Evolutionary conservation across 1,140 invertebrate genomes (phyloP), one percentile per base, ranked within the genome.

Genomic region (Cyphomyrmex costatus): DNA sequence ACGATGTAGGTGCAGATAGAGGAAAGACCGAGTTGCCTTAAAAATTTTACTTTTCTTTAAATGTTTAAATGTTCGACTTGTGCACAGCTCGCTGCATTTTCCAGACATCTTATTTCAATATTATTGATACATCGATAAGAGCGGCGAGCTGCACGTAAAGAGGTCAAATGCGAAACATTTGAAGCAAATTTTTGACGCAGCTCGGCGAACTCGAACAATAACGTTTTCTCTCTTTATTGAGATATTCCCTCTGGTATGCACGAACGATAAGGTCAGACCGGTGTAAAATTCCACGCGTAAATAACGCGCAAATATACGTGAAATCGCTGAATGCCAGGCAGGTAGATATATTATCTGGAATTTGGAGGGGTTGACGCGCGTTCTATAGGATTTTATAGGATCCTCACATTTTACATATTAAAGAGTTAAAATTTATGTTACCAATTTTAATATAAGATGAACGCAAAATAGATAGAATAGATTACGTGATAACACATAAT

Each of bases 271-370:
- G 36, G 42, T 27, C 46, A 33, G 24, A 27, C 16, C 8, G 30
- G n/a, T 21, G 24, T 82, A 82, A 82, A 82, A 82, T 82, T 33
- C 79, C 66, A 19, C 56, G 36, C 53, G 27, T 73, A 73, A 74
- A 83, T 83, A 60, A 42, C 79, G 19, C 36, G 36, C 10, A 42
- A 42, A 42, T 60, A 36, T 24, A 60, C 42, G 42, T 24, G 70
- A 73, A 83, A 73, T 60, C 36, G 70, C n/a, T 36, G 68, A 60
- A 49, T 61, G 42, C 56, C 42, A 42, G 79, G 19, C 66, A 46
- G 51, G n/a, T 2, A 21, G 33, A 73, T 24, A 27, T 27, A 33
- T 74, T 53, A 24, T 61, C 19, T n/a, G n/a, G 14, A 53, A 51
- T 65, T 30, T 65, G 36, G 12, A 53, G 77, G 58, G n/a, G 49